These are phyloP conservation scores for Lasioglossum pauxillum DNA, from an alignment of 2,888 invertebrate species.

Conservation along the genomic window DNA sequence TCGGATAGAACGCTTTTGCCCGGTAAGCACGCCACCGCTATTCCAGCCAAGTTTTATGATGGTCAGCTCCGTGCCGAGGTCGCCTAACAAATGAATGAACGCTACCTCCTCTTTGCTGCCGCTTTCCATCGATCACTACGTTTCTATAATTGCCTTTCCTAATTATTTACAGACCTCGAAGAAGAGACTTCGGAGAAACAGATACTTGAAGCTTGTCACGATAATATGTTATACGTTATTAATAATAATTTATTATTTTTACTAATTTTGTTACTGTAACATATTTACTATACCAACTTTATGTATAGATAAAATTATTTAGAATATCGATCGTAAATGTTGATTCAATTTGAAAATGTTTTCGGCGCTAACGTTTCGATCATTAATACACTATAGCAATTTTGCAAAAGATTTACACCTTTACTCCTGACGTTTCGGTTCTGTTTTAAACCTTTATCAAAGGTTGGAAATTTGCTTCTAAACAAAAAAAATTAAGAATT, in stretches of 20 bases:
- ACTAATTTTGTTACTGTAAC: not conserved
- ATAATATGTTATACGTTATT: not conserved
- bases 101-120: not conserved
- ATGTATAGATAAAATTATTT: no score
- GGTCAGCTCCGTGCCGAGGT: not conserved
- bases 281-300: no score
- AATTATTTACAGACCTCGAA: not conserved
- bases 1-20: slow-evolving; percentile 31
- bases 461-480: no score
- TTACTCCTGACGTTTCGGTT: no score
- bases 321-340: no score
- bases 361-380: no score
- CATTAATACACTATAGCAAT: no score
- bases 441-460: no score
- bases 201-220: not conserved
- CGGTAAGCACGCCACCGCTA: slow-evolving; percentile 4
- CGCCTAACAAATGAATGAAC: not conserved
- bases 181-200: not conserved
- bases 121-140: not conserved
- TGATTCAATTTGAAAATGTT: no score
- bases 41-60: slow-evolving; percentile 11
- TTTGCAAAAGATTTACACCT: no score
- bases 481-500: no score
- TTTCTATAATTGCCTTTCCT: not conserved
- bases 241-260: not conserved